Evolutionary conservation across 2,888 invertebrate species (phyloP).

Genomic region (Leucoptera coffeella): DNA sequence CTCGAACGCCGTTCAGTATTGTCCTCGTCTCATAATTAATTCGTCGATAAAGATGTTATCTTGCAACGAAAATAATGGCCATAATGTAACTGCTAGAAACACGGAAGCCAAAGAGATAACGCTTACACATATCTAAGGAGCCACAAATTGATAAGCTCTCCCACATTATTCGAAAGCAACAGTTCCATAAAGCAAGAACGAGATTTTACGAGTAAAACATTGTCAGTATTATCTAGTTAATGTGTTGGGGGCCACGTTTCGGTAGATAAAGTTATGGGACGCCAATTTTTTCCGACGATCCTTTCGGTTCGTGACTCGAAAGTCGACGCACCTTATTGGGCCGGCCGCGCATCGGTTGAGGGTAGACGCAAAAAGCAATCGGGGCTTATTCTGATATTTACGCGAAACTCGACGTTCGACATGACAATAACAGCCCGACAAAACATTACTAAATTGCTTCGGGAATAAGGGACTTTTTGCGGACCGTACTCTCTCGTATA

Average conservation of each 20-base stretch:
- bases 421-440: conserved; percentile 23
- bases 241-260: conserved; percentile 19
- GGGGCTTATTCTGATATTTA: conserved; percentile 8
- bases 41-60: too few species aligned
- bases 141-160: conserved; percentile 46
- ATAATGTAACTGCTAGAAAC: too few species aligned
- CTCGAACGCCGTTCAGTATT: too few species aligned
- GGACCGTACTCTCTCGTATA: conserved; percentile 28
- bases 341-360: conserved; percentile 11
- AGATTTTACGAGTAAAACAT: conserved; percentile 8
- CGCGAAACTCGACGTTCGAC: conserved; percentile 15
- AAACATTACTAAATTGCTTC: conserved; percentile 12
- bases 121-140: conserved; percentile 43
- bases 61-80: too few species aligned
- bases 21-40: too few species aligned
- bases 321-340: conserved; percentile 11
- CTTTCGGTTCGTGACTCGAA: conserved; percentile 11
- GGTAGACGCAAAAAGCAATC: conserved; percentile 13
- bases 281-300: conserved; percentile 12
- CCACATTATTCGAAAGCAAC: conserved; percentile 13
- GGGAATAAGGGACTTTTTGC: conserved; percentile 14
- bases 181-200: background rate
- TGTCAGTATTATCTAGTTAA: conserved; percentile 13
- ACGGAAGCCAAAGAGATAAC: conserved; percentile 32
- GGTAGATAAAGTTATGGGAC: conserved; percentile 16